A percentile compares a stretch with the other conserved stretches of the same genome.
Conservation (phyloP, 1,140 invertebrate species). For the Pseudachorutes palmiensis region DNA sequence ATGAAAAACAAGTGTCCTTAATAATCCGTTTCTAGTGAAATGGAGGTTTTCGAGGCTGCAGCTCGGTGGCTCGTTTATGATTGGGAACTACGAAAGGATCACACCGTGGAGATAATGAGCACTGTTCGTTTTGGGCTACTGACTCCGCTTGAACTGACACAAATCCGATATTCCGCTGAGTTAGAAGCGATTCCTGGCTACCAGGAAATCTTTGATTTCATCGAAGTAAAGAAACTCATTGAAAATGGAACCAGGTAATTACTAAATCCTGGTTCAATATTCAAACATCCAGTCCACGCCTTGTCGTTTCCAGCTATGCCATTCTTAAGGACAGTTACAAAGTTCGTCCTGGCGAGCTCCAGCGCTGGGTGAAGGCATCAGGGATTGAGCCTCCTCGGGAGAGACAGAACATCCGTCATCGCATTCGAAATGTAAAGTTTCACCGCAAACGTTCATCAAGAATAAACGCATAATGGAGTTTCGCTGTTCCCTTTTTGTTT, state of each 20-base stretch:
- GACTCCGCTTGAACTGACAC: conserved; percentile 61
- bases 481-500: too few relatives aligned
- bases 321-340: conserved; percentile 64
- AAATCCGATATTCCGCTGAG: conserved; percentile 59
- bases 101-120: conserved; percentile 51
- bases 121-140: conserved; percentile 64
- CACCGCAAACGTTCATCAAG: too few relatives aligned
- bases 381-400: conserved; percentile 52
- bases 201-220: conserved; percentile 54
- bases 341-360: conserved; percentile 56
- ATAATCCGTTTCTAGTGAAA: conserved; percentile 49
- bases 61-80: conserved; percentile 62
- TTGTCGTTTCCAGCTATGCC: conserved; percentile 53
- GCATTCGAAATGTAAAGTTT: too few relatives aligned
- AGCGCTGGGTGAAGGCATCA: conserved; percentile 55
- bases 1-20: too few relatives aligned
- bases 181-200: conserved; percentile 52
- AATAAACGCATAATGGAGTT: too few relatives aligned
- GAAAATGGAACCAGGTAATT: conserved; percentile 62
- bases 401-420: not conserved
- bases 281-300: too few relatives aligned
- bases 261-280: too few relatives aligned
- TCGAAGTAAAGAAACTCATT: conserved; percentile 59
- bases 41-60: conserved; percentile 65
- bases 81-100: conserved; percentile 51